Evolutionary conservation across 1,140 invertebrate species (phyloP), one percentile per base, ranked within the genome.

Genomic region (Neotoxoptera formosana): DNA sequence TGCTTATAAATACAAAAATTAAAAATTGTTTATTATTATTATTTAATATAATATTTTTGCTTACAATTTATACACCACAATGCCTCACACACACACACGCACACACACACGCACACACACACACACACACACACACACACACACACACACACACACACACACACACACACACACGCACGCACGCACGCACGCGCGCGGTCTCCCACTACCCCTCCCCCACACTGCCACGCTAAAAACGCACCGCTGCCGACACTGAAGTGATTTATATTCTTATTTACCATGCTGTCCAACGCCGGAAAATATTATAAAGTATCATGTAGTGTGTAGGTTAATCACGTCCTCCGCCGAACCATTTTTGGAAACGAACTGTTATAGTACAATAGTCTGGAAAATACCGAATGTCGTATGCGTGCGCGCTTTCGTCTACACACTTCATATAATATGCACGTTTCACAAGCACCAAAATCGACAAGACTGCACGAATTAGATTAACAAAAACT

Each of bases 211-310:
- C 30, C 30, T 67, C 60, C 4, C 30, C 30, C 9, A 14, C 30
- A 14, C 60, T 9, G 2, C 30, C 60, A 4, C 60, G 7, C n/a
- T 14, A 6, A 76, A 76, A 76, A 76, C 60, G 60, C 60, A 67
- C 30, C 14, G 60, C 60, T n/a, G 25, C 60, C 30, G 60, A 25
- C 60, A n/a, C 60, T n/a, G 30, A 4, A 76, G 14, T 76, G 60
- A 76, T 76, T 76, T 76, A 76, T 76, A 76, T 76, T 76, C 60
- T n/a, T 76, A 76, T 76, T 76, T n/a, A n/a, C n/a, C 60, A 76
- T 76, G 14, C n/a, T 76, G 60, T n/a, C 60, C 60, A 76, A 11
- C n/a, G n/a, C 60, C 14, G 60, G 4, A 34, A 1, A n/a, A 17
- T n/a, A 17, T n/a, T 11, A 76, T n/a, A n/a, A 2, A 17, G 60